phyloP scores from a whole-genome alignment of 2,888 invertebrate genomes.

The Formica aserva region DNA sequence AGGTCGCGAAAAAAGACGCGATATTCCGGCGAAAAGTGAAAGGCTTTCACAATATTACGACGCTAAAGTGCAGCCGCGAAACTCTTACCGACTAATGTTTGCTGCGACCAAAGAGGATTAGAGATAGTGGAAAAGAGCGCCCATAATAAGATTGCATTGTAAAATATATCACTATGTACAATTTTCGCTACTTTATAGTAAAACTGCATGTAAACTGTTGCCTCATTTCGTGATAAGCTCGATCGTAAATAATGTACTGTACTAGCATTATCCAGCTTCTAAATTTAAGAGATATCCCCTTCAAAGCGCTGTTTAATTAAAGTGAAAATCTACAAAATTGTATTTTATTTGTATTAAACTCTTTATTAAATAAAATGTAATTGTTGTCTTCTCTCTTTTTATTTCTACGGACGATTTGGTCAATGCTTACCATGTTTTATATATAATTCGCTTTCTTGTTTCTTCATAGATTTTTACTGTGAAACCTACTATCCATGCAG shows the following conservation, averaged over 20 bases:
- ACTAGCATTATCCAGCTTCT: neutral
- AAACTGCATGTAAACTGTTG: neutral
- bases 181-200: conserved; percentile 13
- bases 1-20: neutral
- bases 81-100: conserved; percentile 37
- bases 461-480: conserved; percentile 4
- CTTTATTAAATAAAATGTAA: neutral
- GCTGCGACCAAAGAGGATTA: conserved; percentile 47
- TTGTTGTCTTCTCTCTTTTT: neutral
- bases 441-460: neutral
- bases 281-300: neutral
- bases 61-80: conserved; percentile 13
- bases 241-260: neutral
- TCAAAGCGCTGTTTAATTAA: neutral
- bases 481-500: neutral
- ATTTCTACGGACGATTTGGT: neutral
- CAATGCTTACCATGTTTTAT: neutral
- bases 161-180: conserved; percentile 17
- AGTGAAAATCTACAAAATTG: neutral
- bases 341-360: neutral
- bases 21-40: neutral
- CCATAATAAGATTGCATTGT: conserved; percentile 25
- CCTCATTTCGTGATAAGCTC: neutral
- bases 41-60: conserved; percentile 37
- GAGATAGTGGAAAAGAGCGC: conserved; percentile 39